These are phyloP conservation scores for Lepidurus apus DNA, from an alignment of 1,140 invertebrate genomes.

Conservation along the genomic window DNA sequence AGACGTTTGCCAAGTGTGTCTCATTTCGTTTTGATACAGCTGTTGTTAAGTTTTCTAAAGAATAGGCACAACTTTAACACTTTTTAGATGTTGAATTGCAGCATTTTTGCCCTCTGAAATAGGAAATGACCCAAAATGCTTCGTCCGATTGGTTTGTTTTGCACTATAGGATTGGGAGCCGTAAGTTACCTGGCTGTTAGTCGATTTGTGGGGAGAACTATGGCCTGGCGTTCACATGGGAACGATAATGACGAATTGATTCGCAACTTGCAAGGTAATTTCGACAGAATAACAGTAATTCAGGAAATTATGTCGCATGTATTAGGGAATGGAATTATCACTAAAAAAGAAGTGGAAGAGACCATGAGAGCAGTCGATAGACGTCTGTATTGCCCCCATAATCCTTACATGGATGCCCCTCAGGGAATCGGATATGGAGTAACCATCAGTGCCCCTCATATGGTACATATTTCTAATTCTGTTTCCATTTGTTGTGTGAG, in stretches of 20 bases:
- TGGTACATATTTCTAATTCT: conserved; percentile 58
- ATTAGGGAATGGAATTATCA: conserved; percentile 79
- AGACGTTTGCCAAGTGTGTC: too few relatives aligned
- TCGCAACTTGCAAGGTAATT: conserved; percentile 69
- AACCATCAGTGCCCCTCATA: conserved; percentile 96
- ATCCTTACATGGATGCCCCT: conserved; percentile 76
- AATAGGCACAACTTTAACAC: too few relatives aligned
- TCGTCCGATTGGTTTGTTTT: conserved; percentile 13
- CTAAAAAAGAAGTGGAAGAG: conserved; percentile 65
- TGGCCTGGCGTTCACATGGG: conserved; percentile 75
- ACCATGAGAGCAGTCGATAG: conserved; percentile 83
- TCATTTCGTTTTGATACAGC: too few relatives aligned
- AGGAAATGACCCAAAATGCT: background rate
- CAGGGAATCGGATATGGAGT: conserved; percentile 83
- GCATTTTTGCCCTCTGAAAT: too few relatives aligned
- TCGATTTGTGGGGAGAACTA: conserved; percentile 37
- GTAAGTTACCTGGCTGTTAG: background rate
- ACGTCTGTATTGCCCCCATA: conserved; percentile 64
- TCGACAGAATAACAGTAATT: conserved; percentile 29
- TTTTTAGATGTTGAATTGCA: too few relatives aligned
- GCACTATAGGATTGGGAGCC: background rate
- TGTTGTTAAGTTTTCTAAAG: too few relatives aligned
- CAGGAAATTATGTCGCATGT: conserved; percentile 41
- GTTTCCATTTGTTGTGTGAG: too few relatives aligned
- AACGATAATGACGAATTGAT: conserved; percentile 77